Base-by-base conservation (phyloP, 2,888 invertebrate genomes). In the Lithodes maja region DNA sequence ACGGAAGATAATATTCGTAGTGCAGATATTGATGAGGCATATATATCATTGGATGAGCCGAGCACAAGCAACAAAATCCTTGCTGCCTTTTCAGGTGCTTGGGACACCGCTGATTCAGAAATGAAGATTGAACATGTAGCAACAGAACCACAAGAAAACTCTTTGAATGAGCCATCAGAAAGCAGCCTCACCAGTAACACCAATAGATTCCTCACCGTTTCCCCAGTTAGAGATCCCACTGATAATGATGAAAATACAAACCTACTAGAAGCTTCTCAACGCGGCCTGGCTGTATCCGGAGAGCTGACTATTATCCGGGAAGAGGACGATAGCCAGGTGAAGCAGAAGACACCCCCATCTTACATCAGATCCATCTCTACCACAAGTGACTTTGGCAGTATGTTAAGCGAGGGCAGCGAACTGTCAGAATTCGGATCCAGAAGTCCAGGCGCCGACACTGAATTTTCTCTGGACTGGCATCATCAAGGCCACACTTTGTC, bases 351-450 rank as follows among this genome's bases (percentile, higher is more conserved):
- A 3, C 33, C 53, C 9, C 71, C 90, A n/a, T 33, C 83, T 0
- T 90, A 86, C 71, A 17, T 75, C 49, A 75, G 90, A 12, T 91
- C 90, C 7, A 85, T 88, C 12, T 91, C 92, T 49, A 86, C 88
- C 54, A 90, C 83, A 61, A 91, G 91, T 71, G 92, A 92, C 53
- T 61, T 92, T 33, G 92, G 92, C 9, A 91, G 92, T 78, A 87
- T 90, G 79, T 55, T 91, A 3, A 90, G 91, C 53, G 91, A 90
- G 68, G 86, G 87, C 52, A 91, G 90, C 33, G 91, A 90, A 74
- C 68, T 77, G 54, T 86, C 90, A 7, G 84, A 83, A n/a, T 68
- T 50, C 7, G 61, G 33, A 17, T 68, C 78, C 17, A 82, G 78
- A 52, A 79, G 82, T 15, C 82, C 87, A 15, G 69, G 55, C 82